A percentile compares a stretch with the other conserved stretches of the same genome.
phyloP scores from a whole-genome alignment of 2,797 vertebrate genomes.

The Scomberomorus guttatus region DNA sequence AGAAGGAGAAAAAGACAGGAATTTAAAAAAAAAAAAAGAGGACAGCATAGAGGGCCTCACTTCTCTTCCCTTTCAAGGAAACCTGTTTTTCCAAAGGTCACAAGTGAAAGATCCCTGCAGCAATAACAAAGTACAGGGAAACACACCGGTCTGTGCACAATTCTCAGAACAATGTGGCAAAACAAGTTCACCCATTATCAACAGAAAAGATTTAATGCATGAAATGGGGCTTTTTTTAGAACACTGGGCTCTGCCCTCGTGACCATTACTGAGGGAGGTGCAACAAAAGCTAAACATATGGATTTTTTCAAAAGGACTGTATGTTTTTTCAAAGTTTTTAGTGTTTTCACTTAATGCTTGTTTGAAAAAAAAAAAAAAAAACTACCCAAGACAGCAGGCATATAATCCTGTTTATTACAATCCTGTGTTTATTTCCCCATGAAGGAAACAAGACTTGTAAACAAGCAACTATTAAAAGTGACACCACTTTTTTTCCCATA shows the following conservation, averaged over 20 bases:
- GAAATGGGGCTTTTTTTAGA: slow-evolving; percentile 40
- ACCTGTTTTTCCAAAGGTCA: slow-evolving; percentile 66
- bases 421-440: not conserved
- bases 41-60: not conserved
- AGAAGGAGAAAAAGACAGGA: not conserved
- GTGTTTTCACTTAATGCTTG: not conserved
- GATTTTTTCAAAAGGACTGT: not conserved
- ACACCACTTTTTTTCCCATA: not conserved
- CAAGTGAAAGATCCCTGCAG: slow-evolving; percentile 43
- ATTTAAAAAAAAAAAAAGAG: not conserved
- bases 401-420: not conserved
- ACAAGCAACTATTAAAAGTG: not conserved
- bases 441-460: not conserved
- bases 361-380: not conserved
- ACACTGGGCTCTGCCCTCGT: not conserved
- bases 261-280: not conserved
- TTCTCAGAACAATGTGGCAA: slow-evolving; percentile 70
- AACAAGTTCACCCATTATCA: slow-evolving; percentile 71
- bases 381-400: not conserved
- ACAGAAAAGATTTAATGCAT: slow-evolving; percentile 34
- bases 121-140: slow-evolving; percentile 23
- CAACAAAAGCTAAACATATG: not conserved
- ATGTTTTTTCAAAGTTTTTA: not conserved
- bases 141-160: slow-evolving; percentile 32
- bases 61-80: slow-evolving; percentile 45